phyloP scores from a whole-genome alignment of 2,113 vertebrate species.

The Regulus satrapa region DNA sequence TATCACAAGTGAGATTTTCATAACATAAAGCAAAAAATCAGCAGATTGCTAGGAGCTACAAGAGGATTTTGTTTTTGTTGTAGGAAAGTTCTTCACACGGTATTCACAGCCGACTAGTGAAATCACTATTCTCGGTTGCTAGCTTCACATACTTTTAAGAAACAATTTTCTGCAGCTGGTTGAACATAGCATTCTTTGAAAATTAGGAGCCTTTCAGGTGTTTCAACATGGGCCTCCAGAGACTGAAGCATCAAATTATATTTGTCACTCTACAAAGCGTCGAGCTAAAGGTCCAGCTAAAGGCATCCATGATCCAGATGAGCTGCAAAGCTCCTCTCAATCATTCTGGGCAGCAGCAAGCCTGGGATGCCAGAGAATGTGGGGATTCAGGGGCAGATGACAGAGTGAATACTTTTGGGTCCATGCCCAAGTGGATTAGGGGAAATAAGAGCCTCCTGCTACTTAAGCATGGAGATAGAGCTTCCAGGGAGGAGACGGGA shows the following conservation, averaged over 20 bases:
- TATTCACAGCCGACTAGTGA: neutral
- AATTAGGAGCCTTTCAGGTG: neutral
- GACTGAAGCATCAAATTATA: neutral
- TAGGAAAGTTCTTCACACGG: neutral
- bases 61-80: neutral
- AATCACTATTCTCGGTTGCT: neutral
- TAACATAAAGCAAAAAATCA: neutral
- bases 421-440: neutral
- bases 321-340: neutral
- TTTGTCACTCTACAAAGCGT: neutral
- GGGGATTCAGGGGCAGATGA: accelerated
- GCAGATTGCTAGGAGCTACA: neutral
- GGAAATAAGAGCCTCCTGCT: slow-evolving; percentile 24
- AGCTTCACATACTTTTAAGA: neutral
- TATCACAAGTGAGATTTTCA: neutral
- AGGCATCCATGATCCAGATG: neutral
- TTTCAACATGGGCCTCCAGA: neutral
- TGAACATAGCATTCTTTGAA: neutral
- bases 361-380: neutral
- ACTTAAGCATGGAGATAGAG: neutral
- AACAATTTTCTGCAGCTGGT: neutral
- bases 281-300: neutral
- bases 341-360: neutral
- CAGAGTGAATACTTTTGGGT: neutral
- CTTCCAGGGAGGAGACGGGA: slow-evolving; percentile 8